phyloP scores from a whole-genome alignment of 2,888 invertebrate species.

The Agrotis puta region DNA sequence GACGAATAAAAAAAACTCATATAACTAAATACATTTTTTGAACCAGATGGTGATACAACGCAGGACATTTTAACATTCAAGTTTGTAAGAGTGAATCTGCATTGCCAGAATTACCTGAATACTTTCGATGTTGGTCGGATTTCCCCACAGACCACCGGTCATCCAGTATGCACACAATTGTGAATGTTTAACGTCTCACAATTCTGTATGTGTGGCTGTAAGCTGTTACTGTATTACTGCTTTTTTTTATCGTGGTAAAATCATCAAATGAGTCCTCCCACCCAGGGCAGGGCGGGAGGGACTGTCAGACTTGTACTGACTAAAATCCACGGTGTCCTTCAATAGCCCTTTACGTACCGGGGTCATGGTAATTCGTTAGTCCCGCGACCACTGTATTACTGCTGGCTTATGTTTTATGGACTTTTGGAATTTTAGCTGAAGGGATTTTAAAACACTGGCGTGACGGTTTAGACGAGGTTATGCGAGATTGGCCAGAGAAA shows the following conservation, averaged over 20 bases:
- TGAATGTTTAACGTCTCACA: constrained; percentile 47
- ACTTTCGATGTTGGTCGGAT: constrained; percentile 19
- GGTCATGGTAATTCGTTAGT: too few relatives aligned
- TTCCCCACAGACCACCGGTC: constrained; percentile 41
- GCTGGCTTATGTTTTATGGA: constrained; percentile 12
- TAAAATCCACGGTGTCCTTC: too few relatives aligned
- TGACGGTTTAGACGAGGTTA: too few relatives aligned
- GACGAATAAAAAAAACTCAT: too few relatives aligned
- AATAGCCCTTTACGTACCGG: too few relatives aligned
- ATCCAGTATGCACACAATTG: constrained; percentile 35
- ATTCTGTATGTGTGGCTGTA: constrained; percentile 21
- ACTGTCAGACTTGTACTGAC: too few relatives aligned
- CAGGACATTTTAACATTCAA: not conserved
- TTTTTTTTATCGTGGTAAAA: too few relatives aligned
- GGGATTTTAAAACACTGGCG: not conserved
- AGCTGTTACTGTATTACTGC: constrained; percentile 10
- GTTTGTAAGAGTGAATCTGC: constrained; percentile 8
- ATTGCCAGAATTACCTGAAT: constrained; percentile 17
- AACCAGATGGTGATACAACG: not conserved
- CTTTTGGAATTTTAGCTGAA: not conserved
- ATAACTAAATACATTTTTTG: not conserved
- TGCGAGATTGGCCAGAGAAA: too few relatives aligned
- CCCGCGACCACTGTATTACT: constrained; percentile 6
- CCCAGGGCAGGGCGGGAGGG: too few relatives aligned
- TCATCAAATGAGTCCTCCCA: too few relatives aligned